Base-by-base conservation (phyloP, 1,140 invertebrate species). In the Scaptomyza pallida region DNA sequence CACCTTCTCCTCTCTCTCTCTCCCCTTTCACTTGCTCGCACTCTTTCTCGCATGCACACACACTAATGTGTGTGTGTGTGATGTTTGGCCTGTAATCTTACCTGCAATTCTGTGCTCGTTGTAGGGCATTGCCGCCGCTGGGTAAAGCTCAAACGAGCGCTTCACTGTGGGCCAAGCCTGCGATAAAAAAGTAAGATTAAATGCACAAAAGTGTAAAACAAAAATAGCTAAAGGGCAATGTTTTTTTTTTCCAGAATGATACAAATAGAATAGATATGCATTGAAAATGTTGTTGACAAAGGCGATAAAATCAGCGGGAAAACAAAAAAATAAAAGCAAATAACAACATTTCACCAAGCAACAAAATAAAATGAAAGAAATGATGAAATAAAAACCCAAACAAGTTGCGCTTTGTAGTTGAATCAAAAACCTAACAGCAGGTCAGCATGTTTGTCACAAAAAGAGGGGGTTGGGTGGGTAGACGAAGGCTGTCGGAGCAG, bases 91-190 rank as follows among this genome's bases (percentile, higher is more conserved):
- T 56, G 41, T 41, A 33, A 67, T 75, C 74, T 90, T 89, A 91
- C 89, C 89, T 89, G 89, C 77, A 40, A 91, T 90, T 51, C 75
- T 83, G 70, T 91, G 86, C 70, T 89, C 72, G 61, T 78, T 68
- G 72, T 81, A 77, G 15, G 86, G 76, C 74, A 76, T 72, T 19
- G 72, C 74, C 6, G 77, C 64, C 54, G 23, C 72, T 19, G 89
- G 89, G 43, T 74, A 89, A 5, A 91, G 60, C 54, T 91, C 89
- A 72, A 90, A 91, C 26, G 89, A 72, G 16, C 83, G 81, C 69
- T 91, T 91, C 17, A 91, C 82, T 61, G 72, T 79, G 52, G 89
- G 86, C 89, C 89, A 91, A 37, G 89, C 86, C 89, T 91, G 77
- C 37, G 73, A 69, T n/a, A n/a, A n/a, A n/a, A n/a, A n/a, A n/a